phyloP scores from a whole-genome alignment of 2,888 invertebrate genomes.

The Agrenia bidenticulata region DNA sequence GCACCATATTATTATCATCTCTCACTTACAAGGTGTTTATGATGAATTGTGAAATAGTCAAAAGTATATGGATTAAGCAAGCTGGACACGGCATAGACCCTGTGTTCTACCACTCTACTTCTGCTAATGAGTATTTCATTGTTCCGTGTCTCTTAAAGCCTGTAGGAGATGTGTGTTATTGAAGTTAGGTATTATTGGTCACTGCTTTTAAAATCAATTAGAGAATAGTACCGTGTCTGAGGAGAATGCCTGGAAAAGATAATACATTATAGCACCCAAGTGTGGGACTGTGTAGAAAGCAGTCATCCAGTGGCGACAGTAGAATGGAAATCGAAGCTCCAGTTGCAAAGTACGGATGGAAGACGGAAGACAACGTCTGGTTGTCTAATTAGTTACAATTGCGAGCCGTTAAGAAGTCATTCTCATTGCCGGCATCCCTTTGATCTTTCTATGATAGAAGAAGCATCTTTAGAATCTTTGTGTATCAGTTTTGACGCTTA shows the following conservation, averaged over 20 bases:
- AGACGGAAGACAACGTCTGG: conserved; percentile 39
- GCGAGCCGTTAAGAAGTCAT: background rate
- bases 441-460: conserved; percentile 48
- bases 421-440: conserved; percentile 34
- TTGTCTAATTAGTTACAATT: conserved; percentile 28
- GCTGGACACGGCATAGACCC: no score
- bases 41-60: background rate
- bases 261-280: no score
- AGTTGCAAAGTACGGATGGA: conserved; percentile 27
- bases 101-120: no score
- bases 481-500: conserved; percentile 40
- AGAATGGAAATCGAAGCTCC: background rate
- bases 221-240: no score
- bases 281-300: no score
- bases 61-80: no score
- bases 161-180: no score
- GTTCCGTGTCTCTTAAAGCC: no score
- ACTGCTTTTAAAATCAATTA: no score
- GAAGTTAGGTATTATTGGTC: no score
- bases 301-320: background rate
- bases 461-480: conserved; percentile 40
- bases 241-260: no score
- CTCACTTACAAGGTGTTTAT: background rate
- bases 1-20: background rate
- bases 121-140: no score